Conservation (phyloP, 2,797 vertebrate genomes). For the Nothura maculosa region DNA sequence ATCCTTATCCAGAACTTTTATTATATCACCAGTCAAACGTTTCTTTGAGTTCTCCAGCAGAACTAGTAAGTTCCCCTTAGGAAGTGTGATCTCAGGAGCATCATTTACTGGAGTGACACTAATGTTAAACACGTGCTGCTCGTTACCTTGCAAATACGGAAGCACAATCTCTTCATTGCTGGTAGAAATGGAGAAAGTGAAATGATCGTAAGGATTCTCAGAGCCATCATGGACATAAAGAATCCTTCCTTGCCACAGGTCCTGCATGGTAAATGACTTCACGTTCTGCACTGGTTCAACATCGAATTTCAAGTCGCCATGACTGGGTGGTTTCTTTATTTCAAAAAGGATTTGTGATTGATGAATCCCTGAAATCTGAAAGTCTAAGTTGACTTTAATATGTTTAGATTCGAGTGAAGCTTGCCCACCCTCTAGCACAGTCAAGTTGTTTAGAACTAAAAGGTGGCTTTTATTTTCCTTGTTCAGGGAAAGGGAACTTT, state of each 20-base stretch:
- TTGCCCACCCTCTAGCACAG: constrained; percentile 88
- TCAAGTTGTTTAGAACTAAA: constrained; percentile 86
- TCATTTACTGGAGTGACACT: constrained; percentile 90
- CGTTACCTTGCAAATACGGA: constrained; percentile 81
- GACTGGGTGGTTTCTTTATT: constrained; percentile 84
- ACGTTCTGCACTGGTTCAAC: constrained; percentile 79
- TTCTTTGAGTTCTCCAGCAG: constrained; percentile 91
- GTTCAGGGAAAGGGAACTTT: constrained; percentile 60
- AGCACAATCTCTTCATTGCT: constrained; percentile 85
- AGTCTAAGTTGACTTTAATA: constrained; percentile 88
- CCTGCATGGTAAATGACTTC: constrained; percentile 89
- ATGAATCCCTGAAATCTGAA: constrained; percentile 86
- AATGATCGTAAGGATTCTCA: constrained; percentile 87
- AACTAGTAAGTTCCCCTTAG: constrained; percentile 89
- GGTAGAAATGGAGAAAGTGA: constrained; percentile 88
- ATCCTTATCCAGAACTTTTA: constrained; percentile 88
- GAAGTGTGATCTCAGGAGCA: constrained; percentile 88
- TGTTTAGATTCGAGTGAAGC: constrained; percentile 88
- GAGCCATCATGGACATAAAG: constrained; percentile 92
- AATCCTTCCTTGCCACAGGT: constrained; percentile 88
- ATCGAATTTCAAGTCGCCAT: constrained; percentile 88
- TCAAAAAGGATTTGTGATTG: constrained; percentile 91
- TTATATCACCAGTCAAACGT: constrained; percentile 81
- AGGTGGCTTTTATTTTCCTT: constrained; percentile 79
- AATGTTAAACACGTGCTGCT: constrained; percentile 86